Evolutionary conservation across 2,888 invertebrate species (phyloP), one percentile per base, ranked within the genome.

Genomic region (Exocentrus adspersus): DNA sequence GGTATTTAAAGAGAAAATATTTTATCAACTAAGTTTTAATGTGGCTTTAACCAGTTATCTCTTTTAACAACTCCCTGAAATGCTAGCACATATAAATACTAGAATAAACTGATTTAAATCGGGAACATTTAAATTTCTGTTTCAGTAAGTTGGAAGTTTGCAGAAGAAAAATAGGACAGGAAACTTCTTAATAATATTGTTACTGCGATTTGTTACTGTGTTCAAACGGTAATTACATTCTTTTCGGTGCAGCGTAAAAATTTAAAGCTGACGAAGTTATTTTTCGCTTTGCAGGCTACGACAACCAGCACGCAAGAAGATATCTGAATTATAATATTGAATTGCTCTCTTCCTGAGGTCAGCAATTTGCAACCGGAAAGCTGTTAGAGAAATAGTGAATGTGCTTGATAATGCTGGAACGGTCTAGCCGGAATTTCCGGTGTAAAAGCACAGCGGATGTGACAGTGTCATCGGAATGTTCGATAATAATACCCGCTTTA

Each of bases 381-480:
- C 64, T 60, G 60, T 64, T 64, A 64, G 60, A 37, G 53, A 42
- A 48, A 24, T 57, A 62, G 45, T 57, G 12, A 46, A 46, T 46
- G 56, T 32, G 56, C 30, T 32, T 58, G 62, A 58, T 52, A 62
- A 62, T 62, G 52, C 54, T 20, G 43, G 57, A 41, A 48, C 21
- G 54, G 46, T 37, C 53, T 51, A 52, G 54, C 64, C 67, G 64
- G 62, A 67, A 67, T 54, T 56, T 68, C 65, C 60, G 56, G 17
- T 65, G 53, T 57, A 60, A 60, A 63, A 60, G 67, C 58, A 20
- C 48, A 17, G 37, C 67, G 64, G 64, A 64, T 48, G 51, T 48
- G 64, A 58, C 64, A 52, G 41, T 63, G 66, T 57, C 66, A 62
- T 57, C 60, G 56, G 54, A 60, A 60, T 59, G 61, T 58, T 67